Conservation (phyloP, 2,888 invertebrate species). For the Ametastegia equiseti region DNA sequence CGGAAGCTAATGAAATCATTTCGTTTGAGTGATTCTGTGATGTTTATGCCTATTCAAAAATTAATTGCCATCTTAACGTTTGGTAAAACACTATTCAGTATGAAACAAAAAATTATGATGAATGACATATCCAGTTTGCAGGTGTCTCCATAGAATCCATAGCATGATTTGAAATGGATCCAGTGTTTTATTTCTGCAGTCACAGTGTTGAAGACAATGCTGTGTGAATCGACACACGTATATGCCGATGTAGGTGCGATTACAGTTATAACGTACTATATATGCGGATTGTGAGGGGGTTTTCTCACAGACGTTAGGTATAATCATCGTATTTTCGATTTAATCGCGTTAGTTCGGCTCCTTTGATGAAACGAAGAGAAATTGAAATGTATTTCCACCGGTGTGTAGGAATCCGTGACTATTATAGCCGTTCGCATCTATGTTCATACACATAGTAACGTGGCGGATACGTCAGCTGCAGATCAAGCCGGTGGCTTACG, state of each 20-base stretch:
- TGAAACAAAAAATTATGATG: no score
- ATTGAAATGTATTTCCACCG: slow-evolving; percentile 22
- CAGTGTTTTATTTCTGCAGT: no score
- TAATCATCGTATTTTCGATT: slow-evolving; percentile 1
- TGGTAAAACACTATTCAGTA: no score
- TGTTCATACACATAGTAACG: no score
- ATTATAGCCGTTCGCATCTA: background rate
- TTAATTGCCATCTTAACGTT: no score
- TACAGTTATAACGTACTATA: background rate
- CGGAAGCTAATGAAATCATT: no score
- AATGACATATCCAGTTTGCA: no score
- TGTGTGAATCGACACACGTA: background rate
- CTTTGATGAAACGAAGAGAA: slow-evolving; percentile 28
- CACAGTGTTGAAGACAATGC: background rate
- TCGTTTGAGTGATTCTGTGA: no score
- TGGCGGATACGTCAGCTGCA: slow-evolving; percentile 5
- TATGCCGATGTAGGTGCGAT: no score
- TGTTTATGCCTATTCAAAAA: no score
- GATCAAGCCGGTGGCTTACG: slow-evolving; percentile 28
- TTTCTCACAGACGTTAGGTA: background rate
- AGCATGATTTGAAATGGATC: no score
- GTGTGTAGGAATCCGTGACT: slow-evolving; percentile 1
- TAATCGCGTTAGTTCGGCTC: slow-evolving; percentile 29
- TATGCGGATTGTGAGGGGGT: background rate
- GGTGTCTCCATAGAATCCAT: no score